These are phyloP conservation scores for Iselma pallidipennis DNA, from an alignment of 2,888 invertebrate species.

Conservation along the genomic window DNA sequence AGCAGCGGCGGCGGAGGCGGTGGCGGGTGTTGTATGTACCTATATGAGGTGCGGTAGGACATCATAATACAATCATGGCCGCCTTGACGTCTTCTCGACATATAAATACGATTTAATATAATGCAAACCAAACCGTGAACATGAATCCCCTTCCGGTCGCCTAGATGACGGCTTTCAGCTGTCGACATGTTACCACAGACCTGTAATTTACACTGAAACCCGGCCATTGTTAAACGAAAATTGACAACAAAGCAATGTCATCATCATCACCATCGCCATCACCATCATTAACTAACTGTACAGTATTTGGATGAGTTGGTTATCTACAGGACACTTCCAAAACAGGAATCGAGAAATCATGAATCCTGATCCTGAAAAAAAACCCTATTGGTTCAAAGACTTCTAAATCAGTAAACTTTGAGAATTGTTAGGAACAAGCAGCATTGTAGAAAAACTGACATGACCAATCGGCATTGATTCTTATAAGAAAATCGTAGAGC, in stretches of 20 bases:
- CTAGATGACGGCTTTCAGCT: conserved; percentile 39
- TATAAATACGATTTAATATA: conserved; percentile 45
- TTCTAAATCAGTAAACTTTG: too few species aligned
- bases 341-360: too few species aligned
- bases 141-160: conserved; percentile 51
- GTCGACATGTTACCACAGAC: conserved; percentile 38
- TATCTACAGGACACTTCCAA: neutral
- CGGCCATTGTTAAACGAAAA: conserved; percentile 24
- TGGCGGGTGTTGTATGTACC: conserved; percentile 17
- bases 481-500: too few species aligned
- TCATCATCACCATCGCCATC: neutral
- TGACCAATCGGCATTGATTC: too few species aligned
- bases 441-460: too few species aligned
- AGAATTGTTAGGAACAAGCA: too few species aligned
- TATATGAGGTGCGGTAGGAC: conserved; percentile 22
- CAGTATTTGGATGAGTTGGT: neutral
- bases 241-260: conserved; percentile 25
- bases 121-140: conserved; percentile 43
- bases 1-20: conserved; percentile 5
- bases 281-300: neutral
- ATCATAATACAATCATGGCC: conserved; percentile 36
- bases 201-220: conserved; percentile 36
- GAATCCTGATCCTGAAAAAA: too few species aligned
- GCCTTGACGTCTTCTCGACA: conserved; percentile 44
- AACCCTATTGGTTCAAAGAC: too few species aligned